phyloP scores from a whole-genome alignment of 2,797 vertebrate species.

The Phoebastria nigripes region DNA sequence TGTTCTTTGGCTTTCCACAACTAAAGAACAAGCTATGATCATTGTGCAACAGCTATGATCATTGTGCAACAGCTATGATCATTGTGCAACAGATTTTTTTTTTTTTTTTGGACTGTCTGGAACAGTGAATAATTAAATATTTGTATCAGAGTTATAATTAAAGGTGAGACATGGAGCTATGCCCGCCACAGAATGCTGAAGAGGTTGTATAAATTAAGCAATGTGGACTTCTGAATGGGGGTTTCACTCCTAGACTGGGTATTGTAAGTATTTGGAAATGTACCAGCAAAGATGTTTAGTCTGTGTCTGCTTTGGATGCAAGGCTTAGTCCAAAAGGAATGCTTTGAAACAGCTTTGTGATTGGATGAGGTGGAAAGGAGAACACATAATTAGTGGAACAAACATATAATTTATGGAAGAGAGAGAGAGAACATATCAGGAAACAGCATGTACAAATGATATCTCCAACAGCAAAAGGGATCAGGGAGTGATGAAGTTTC shows the following conservation, averaged over 20 bases:
- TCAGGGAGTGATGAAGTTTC: background rate
- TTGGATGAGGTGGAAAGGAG: background rate
- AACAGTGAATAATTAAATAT: background rate
- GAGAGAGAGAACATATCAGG: background rate
- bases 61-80: background rate
- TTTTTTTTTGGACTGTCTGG: background rate
- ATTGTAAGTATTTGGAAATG: background rate
- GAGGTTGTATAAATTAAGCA: background rate
- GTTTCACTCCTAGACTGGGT: background rate
- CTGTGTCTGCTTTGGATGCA: background rate
- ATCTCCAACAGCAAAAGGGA: background rate
- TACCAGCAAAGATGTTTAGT: constrained; percentile 13
- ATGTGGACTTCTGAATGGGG: background rate
- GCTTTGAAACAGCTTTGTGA: background rate
- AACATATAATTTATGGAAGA: background rate
- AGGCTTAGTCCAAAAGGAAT: background rate
- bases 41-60: background rate
- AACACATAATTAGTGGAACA: constrained; percentile 4
- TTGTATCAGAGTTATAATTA: background rate
- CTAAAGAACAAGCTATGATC: background rate
- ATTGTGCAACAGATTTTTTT: background rate
- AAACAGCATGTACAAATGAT: background rate
- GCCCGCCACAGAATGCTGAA: background rate
- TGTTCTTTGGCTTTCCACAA: background rate
- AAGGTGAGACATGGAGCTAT: background rate